These are phyloP conservation scores for Perizoma affinitatum DNA, from an alignment of 2,888 invertebrate genomes.

Conservation along the genomic window DNA sequence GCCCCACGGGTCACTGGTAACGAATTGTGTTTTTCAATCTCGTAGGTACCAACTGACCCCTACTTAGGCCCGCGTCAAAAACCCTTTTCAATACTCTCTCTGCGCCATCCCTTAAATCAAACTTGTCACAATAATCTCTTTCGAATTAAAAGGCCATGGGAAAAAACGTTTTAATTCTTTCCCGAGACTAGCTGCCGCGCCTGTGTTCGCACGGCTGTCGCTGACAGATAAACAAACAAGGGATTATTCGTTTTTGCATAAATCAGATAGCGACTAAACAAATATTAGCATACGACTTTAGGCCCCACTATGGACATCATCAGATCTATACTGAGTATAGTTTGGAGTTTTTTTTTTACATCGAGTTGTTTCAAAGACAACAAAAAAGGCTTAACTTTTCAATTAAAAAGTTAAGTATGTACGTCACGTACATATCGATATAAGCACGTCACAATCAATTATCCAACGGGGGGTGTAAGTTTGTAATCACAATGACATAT, in stretches of 20 bases:
- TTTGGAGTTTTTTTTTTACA: too few species aligned
- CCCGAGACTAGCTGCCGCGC: conserved; percentile 7
- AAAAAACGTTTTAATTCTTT: conserved; percentile 24
- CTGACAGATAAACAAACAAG: conserved; percentile 25
- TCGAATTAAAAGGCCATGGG: conserved; percentile 19
- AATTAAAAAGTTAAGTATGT: too few species aligned
- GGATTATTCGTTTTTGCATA: conserved; percentile 21
- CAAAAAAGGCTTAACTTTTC: too few species aligned
- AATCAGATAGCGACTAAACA: background rate
- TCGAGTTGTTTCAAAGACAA: too few species aligned
- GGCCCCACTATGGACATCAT: too few species aligned
- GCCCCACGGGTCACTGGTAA: background rate
- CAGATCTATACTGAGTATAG: too few species aligned
- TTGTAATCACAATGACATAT: too few species aligned
- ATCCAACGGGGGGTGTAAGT: too few species aligned
- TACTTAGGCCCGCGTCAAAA: conserved; percentile 9
- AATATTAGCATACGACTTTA: too few species aligned
- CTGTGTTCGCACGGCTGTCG: conserved; percentile 7
- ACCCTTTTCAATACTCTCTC: conserved; percentile 19
- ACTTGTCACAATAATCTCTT: conserved; percentile 27
- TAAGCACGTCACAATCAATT: too few species aligned
- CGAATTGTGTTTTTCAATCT: background rate
- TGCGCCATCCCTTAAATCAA: conserved; percentile 21
- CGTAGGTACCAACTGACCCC: conserved; percentile 13
- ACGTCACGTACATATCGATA: too few species aligned